Base-by-base conservation (phyloP, 2,888 invertebrate genomes). In the Lasioglossum zephyrum region DNA sequence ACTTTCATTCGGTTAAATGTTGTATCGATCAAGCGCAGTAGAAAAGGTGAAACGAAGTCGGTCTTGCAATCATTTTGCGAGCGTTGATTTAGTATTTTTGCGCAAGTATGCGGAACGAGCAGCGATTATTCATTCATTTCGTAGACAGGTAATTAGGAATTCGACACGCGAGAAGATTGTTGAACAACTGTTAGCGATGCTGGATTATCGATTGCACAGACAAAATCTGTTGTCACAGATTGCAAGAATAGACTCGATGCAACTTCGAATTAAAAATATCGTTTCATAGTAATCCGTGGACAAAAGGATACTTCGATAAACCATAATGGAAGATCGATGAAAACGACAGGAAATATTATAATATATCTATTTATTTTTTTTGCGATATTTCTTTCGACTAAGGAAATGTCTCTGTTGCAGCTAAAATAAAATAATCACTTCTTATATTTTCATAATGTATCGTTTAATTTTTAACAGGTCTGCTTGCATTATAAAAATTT, bases 91-190 rank as follows among this genome's bases (percentile, higher is more conserved):
- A 13, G 11, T n/a, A n/a, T n/a, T n/a, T 60, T 60, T n/a, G 60
- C 13, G 4, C 60, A 26, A 26, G 60, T 11, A 26, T 60, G 60
- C 13, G 60, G 4, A 60, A 26, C 11, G 60, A 60, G 26, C 60
- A 13, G 26, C 60, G 26, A 60, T 60, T 60, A 26, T 53, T 53
- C 22, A 53, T 53, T 53, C 53, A 8, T 9, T 60, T 26, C 26
- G 60, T 26, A 26, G 63, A 74, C 47, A 1, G 41, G 31, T 44
- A 73, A 69, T 77, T 84, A 69, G 81, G 31, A 44, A 63, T 75
- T 77, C 79, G 39, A 49, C 31, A 5, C 60, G 72, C 49, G 60
- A 41, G 5, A 41, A 18, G 18, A 31, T 8, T 73, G 36, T 66
- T 73, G 39, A 53, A 13, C 70, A 47, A 66, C 63, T 26, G 36